Evolutionary conservation across 2,888 invertebrate species (phyloP), one percentile per base, ranked within the genome.

Genomic region (Cotesia congregata): DNA sequence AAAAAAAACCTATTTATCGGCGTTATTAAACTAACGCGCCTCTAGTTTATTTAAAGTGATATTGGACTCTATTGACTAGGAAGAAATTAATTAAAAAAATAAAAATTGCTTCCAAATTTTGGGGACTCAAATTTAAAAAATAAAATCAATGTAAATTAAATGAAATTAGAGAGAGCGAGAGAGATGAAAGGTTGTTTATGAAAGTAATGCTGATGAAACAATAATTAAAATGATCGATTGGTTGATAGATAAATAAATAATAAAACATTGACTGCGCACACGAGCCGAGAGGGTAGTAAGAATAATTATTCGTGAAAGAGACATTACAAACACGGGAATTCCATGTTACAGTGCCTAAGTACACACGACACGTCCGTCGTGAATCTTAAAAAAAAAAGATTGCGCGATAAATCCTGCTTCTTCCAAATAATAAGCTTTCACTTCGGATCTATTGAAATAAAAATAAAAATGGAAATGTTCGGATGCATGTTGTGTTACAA

Each of bases 261-360:
- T n/a, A 59, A 61, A 30, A 61, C 7, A 12, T 7, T 71, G 38
- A 62, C 12, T 38, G 68, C n/a, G 40, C 41, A 68, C 41, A 40
- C 30, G 38, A 67, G 20, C 30, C 30, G 61, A 64, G 30, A 64
- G 69, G 64, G 65, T 64, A 67, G 9, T 67, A 67, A 67, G 61
- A 67, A 71, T 38, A 70, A 30, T n/a, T 4, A 70, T 9, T 67
- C 67, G 71, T 17, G 59, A 61, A 59, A 40, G 79, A 73, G 41
- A 73, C 67, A 71, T 65, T 61, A 73, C 67, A 74, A 79, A 78
- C 74, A 69, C 73, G 68, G 72, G 81, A 82, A 83, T 84, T 86
- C 85, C 86, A 84, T 85, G 83, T 85, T 84, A 86, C 85, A 87
- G 87, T 87, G 86, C 87, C 87, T 87, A 86, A 86, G 83, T 81